These are phyloP conservation scores for Vollenhovia emeryi DNA, from an alignment of 1,140 invertebrate genomes.

Conservation along the genomic window DNA sequence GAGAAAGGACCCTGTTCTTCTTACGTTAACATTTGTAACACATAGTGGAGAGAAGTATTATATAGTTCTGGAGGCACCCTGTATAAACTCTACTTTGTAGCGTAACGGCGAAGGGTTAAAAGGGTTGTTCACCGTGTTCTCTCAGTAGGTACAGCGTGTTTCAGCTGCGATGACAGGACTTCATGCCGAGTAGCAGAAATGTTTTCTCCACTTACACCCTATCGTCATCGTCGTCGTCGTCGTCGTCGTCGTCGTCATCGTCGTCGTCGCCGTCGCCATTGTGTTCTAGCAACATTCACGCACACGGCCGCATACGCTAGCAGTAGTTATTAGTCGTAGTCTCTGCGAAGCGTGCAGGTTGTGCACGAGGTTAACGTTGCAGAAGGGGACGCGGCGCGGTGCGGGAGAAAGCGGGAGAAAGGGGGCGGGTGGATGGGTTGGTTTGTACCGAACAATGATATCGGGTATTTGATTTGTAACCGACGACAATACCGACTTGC, in stretches of 20 bases:
- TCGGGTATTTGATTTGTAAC: conserved; percentile 83
- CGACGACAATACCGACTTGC: conserved; percentile 81
- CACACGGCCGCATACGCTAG: conserved; percentile 18
- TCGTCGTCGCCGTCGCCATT: conserved; percentile 38
- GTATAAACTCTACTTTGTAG: conserved; percentile 21
- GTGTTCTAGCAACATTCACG: conserved; percentile 42
- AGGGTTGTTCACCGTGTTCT: conserved; percentile 32
- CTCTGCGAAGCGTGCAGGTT: conserved; percentile 63
- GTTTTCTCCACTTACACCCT: conserved; percentile 49
- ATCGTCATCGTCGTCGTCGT: conserved; percentile 12
- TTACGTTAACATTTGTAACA: neutral
- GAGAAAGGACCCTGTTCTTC: neutral
- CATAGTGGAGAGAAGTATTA: neutral
- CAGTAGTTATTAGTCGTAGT: conserved; percentile 71
- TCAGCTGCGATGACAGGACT: conserved; percentile 29
- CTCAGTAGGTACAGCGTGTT: conserved; percentile 26
- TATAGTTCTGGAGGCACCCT: neutral
- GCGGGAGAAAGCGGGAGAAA: conserved; percentile 45
- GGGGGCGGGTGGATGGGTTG: conserved; percentile 60
- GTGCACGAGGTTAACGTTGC: conserved; percentile 72
- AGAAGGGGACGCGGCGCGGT: conserved; percentile 63
- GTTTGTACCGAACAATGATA: conserved; percentile 81
- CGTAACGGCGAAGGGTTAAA: conserved; percentile 46
- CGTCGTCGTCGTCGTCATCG: conserved; percentile 10
- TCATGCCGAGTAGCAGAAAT: conserved; percentile 50